Base-by-base conservation (phyloP, 2,888 invertebrate species). In the Malthinus flaveolus region DNA sequence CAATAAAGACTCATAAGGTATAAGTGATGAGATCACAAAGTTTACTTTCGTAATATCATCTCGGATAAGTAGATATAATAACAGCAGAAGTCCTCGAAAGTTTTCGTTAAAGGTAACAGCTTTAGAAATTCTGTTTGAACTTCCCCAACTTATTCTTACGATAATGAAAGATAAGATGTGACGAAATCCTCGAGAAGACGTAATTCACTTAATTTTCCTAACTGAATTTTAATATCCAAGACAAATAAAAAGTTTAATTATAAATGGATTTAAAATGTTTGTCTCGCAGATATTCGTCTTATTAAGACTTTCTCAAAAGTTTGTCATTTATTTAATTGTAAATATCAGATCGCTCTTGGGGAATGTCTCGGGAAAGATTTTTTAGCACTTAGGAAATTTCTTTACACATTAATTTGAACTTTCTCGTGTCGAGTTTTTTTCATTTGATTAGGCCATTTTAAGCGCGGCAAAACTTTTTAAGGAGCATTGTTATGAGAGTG, bases 121-220 rank as follows among this genome's bases (percentile, higher is more conserved):
- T 49, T 58, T 52, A 23, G 49, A 49, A 58, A 58, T 49, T 53
- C 49, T 44, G 53, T 53, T 58, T 58, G 58, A 58, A 58, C 52
- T 58, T 52, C 32, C 49, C 23, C 48, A 58, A 53, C 36, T 58
- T 58, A 58, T 58, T 23, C 44, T 51, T 34, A 52, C 15, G 58
- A 23, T 23, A 23, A 58, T 53, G 58, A 58, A 49, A 52, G 48
- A 44, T 34, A 49, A 45, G 58, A 39, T 39, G 39, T 44, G 52
- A 49, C 49, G 46, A 53, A 53, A 58, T 52, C 53, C 58, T 49
- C 49, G 13, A 44, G 34, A 32, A 47, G 31, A 39, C 47, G 37
- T 57, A 57, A 57, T 51, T 57, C 57, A 52, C 51, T 57, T 57
- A 44, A 47, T 51, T 50, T 56, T 51, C 23, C 31, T 47, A 47